These are phyloP conservation scores for Portunus trituberculatus DNA, from an alignment of 1,140 invertebrate species.

Conservation along the genomic window DNA sequence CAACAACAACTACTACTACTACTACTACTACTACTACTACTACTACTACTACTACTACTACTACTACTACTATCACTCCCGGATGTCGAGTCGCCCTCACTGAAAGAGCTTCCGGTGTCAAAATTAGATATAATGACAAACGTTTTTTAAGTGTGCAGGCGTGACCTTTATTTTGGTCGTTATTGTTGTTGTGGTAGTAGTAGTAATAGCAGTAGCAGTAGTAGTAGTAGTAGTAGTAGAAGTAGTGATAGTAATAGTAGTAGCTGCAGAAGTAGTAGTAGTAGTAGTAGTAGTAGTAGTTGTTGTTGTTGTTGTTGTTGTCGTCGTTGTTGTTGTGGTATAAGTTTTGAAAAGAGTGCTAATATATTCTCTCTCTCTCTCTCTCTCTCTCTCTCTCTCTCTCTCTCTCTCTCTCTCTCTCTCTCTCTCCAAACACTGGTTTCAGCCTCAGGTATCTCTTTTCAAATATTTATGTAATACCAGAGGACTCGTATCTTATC, in stretches of 20 bases:
- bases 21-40: slow-evolving; percentile 17
- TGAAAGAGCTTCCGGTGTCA: too few species aligned
- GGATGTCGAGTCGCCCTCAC: too few species aligned
- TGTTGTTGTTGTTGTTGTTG: too few species aligned
- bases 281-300: slow-evolving; percentile 5
- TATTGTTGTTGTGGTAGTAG: background rate
- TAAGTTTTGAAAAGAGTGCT: background rate
- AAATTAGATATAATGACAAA: too few species aligned
- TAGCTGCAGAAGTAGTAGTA: background rate
- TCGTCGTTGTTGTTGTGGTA: too few species aligned
- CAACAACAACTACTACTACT: background rate
- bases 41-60: slow-evolving; percentile 7
- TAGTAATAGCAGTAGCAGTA: background rate
- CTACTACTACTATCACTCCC: background rate
- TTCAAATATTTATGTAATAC: background rate
- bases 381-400: too few species aligned
- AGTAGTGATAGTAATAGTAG: background rate
- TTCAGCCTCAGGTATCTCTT: background rate
- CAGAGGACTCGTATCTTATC: background rate
- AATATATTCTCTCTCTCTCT: too few species aligned
- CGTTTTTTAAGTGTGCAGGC: background rate
- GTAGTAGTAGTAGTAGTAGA: slow-evolving; percentile 1
- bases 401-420: background rate
- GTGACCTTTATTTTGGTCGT: background rate
- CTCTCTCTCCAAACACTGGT: background rate